phyloP scores from a whole-genome alignment of 2,113 vertebrate genomes.

The Psammodynastes pulverulentus region DNA sequence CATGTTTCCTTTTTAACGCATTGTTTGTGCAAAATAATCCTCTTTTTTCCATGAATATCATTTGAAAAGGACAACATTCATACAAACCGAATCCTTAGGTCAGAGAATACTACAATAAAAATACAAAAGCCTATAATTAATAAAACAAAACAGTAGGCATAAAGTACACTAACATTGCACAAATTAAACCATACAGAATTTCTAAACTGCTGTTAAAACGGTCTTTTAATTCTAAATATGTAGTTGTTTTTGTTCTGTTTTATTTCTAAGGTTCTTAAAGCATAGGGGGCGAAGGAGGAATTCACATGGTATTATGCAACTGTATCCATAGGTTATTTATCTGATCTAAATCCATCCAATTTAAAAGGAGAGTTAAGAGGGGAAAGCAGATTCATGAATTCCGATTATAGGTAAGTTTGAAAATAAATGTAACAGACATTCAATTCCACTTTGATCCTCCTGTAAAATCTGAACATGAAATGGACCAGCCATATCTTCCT shows the following conservation, averaged over 20 bases:
- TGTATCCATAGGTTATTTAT: neutral
- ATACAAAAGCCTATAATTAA: neutral
- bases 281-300: neutral
- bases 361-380: neutral
- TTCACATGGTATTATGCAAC: neutral
- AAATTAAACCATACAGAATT: neutral
- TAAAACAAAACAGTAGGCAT: neutral
- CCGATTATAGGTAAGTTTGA: neutral
- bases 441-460: conserved; percentile 5
- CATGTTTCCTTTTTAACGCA: neutral
- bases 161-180: neutral
- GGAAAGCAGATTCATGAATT: neutral
- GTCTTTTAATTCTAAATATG: neutral
- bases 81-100: neutral
- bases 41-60: neutral
- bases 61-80: neutral
- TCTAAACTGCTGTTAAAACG: neutral
- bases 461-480: conserved; percentile 8
- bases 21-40: neutral
- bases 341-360: neutral
- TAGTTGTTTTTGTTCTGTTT: neutral
- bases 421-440: neutral
- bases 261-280: neutral
- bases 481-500: neutral
- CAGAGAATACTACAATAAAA: neutral